Conservation (phyloP, 2,113 vertebrate species). For the Podilymbus podiceps region DNA sequence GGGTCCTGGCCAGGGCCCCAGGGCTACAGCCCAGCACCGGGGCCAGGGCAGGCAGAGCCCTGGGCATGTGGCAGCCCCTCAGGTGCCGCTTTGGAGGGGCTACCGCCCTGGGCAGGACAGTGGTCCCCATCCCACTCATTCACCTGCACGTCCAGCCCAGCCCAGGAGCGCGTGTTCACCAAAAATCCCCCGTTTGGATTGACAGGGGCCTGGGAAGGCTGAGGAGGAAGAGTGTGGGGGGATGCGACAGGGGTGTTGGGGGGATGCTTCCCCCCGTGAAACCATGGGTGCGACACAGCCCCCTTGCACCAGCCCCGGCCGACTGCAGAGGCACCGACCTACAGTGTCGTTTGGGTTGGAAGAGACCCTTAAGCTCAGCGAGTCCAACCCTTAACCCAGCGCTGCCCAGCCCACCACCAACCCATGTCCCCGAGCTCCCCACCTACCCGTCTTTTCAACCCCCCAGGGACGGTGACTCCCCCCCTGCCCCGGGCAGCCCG, state of each 20-base stretch:
- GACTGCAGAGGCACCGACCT: accelerated
- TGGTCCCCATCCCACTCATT: neutral
- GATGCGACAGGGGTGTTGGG: accelerated
- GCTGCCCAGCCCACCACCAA: too few species aligned
- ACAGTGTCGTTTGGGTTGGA: too few species aligned
- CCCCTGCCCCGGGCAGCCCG: too few species aligned
- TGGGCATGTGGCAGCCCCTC: accelerated
- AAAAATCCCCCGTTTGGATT: accelerated
- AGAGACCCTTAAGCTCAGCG: too few species aligned
- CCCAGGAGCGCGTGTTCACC: accelerated
- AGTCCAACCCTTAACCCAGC: too few species aligned
- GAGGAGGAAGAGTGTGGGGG: neutral
- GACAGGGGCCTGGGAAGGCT: neutral
- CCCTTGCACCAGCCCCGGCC: accelerated
- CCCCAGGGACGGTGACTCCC: too few species aligned
- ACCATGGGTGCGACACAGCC: neutral
- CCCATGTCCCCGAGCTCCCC: too few species aligned
- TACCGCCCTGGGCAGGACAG: neutral
- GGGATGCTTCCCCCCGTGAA: neutral
- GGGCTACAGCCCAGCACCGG: accelerated
- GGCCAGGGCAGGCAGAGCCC: neutral
- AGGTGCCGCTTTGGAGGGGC: accelerated
- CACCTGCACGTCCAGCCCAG: neutral
- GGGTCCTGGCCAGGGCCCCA: neutral
- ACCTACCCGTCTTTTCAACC: too few species aligned